Base-by-base conservation (phyloP, 2,797 vertebrate genomes). In the Tympanoctomys barrerae region DNA sequence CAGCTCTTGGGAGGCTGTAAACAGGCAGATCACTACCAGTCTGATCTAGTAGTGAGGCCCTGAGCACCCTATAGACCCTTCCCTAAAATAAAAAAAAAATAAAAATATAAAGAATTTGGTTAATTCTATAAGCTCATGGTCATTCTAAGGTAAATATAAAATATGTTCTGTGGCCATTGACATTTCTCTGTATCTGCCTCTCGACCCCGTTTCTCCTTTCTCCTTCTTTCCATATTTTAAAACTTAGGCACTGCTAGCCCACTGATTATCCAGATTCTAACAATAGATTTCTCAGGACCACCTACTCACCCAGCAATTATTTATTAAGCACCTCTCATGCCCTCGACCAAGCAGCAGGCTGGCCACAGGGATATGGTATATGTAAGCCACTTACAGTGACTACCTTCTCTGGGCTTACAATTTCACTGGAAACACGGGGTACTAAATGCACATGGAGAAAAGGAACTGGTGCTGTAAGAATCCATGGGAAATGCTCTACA, bases 91-190 rank as follows among this genome's bases (percentile, higher is more conserved):
- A 39, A 39, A 39, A 39, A 39, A 4, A 39, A 39, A 39, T 39
- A 39, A 39, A 39, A 39, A 39, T 39, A 39, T 39, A 39, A 39
- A 87, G 46, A 81, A 86, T 77, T 70, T 89, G 75, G 89, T 83
- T 89, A 89, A 46, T 49, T 52, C 33, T 49, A 39, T 39, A 12
- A 87, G n/a, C 18, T 87, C 59, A 83, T 64, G 36, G 19, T 36
- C 54, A n/a, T 89, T 82, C 64, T 68, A 75, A 92, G 24, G 19
- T 78, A 89, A 91, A 49, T 39, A 70, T 39, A 82, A 92, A 94
- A 95, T 36, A 64, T 26, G 42, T 71, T 79, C 61, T 93, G 84
- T 94, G 33, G 54, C 52, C 77, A 82, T 89, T 62, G 24, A 89
- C 80, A 18, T 68, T 52, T 26, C n/a, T 22, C 13, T 39, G 6